Conservation (phyloP, 2,113 vertebrate species). For the Rattus norvegicus region GRCr8 NC_086024.1:41664501-41665000, state of each 20-base stretch:
- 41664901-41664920: not conserved
- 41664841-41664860: not conserved
- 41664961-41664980: not conserved
- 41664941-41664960: not conserved
- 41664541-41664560: not conserved
- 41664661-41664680: not conserved
- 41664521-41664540: not conserved
- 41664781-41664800: not conserved
- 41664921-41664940: not conserved
- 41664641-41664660: not conserved
- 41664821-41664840: not conserved
- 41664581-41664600: not conserved
- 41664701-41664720: not conserved
- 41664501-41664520: not conserved
- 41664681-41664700: not conserved
- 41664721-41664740: not conserved
- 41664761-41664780: not conserved
- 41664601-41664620: not conserved
- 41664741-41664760: not conserved
- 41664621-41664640: not conserved
- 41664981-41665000: not conserved
- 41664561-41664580: fast-evolving
- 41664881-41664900: not conserved
- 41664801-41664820: too few species aligned
- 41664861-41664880: not conserved